phyloP scores from a whole-genome alignment of 2,888 invertebrate genomes.

The Catocala sponsa region DNA sequence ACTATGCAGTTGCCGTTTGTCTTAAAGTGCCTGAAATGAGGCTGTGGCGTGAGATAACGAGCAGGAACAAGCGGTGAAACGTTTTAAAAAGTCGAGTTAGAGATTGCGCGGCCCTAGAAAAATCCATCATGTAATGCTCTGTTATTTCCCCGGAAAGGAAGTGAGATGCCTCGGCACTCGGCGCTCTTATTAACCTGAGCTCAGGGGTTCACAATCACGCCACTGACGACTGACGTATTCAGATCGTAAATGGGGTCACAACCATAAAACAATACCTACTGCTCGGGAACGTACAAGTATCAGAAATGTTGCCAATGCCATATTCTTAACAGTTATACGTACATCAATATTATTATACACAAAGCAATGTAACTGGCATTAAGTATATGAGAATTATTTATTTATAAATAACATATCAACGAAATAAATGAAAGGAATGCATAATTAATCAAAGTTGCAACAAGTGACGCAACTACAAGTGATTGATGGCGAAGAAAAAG shows the following conservation, averaged over 20 bases:
- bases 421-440: conserved; percentile 2
- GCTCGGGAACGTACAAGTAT: conserved; percentile 16
- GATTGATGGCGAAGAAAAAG: conserved; percentile 13
- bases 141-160: conserved; percentile 57
- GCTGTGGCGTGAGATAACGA: conserved; percentile 80
- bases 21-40: conserved; percentile 76
- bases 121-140: conserved; percentile 58
- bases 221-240: conserved; percentile 47
- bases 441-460: neutral
- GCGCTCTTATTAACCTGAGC: conserved; percentile 71
- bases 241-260: conserved; percentile 65
- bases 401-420: neutral
- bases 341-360: neutral
- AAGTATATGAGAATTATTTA: neutral
- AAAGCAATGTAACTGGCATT: neutral
- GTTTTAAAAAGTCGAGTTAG: conserved; percentile 56
- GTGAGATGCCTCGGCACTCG: conserved; percentile 55
- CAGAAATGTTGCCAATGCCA: conserved; percentile 19
- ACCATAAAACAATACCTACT: conserved; percentile 59
- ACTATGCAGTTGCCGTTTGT: conserved; percentile 75
- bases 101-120: conserved; percentile 56
- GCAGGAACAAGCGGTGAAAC: conserved; percentile 69
- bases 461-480: conserved; percentile 1
- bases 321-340: conserved; percentile 18
- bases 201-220: conserved; percentile 63